Evolutionary conservation across 2,113 vertebrate genomes (phyloP), one percentile per base, ranked within the genome.

Genomic region (Galeopterus variegatus): DNA sequence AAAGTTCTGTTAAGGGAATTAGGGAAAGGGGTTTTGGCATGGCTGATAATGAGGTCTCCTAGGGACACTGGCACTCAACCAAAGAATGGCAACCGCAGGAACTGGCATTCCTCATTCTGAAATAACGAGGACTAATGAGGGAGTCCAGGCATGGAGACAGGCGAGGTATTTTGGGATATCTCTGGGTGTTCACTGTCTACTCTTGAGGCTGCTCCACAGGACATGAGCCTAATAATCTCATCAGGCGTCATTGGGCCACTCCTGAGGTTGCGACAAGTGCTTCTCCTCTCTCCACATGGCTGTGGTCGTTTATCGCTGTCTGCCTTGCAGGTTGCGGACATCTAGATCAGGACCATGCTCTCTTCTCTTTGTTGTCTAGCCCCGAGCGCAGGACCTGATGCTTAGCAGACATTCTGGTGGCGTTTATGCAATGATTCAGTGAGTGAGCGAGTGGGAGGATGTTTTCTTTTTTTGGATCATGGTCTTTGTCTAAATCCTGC

Each of bases 221-320:
- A 69, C 13, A 2, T 0, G 5, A 77, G 10, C 11, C 62, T n/a
- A 77, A 0, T 62, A 36, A 15, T 72, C 62, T 52, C 45, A 48
- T 76, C 26, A 67, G 6, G 19, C 4, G 1, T 41, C 23, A 10
- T 0, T 54, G 54, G 52, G 60, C 14, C 69, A 48, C 2, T 28
- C 31, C 75, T 26, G 33, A 95, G 36, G n/a, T 31, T 0, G 5
- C 0, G 0, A 23, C 6, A 31, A 41, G 33, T 24, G 19, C 15
- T 10, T 8, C 23, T 56, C 62, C 67, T n/a, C 12, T 33, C 31
- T 64, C 56, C 7, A 4, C 2, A 5, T 31, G 33, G 56, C 54
- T 2, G 17, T 50, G 77, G 24, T 19, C 41, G 1, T 41, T 86
- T 28, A 52, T 18, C 23, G 9, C 65, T 8, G 4, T 12, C 23